phyloP scores from a whole-genome alignment of 2,113 vertebrate genomes.

The Oreochromis aureus region DNA sequence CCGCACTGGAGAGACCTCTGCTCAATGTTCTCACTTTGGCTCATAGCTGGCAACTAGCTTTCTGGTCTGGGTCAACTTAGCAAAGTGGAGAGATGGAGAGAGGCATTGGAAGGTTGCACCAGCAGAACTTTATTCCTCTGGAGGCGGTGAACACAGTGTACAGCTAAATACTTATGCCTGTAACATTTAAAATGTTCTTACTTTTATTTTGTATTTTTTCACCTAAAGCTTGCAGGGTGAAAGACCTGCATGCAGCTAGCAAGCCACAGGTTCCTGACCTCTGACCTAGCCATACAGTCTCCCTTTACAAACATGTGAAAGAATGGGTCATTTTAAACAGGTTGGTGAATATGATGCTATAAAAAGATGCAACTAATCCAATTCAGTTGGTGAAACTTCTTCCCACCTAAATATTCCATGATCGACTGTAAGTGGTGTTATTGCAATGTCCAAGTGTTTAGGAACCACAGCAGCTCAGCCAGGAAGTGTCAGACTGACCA shows the following conservation, averaged over 20 bases:
- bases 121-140: neutral
- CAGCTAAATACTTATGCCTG: neutral
- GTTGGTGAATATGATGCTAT: neutral
- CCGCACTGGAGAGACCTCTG: neutral
- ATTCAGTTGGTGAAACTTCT: neutral
- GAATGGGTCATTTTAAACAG: neutral
- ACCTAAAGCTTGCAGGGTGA: neutral
- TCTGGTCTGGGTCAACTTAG: neutral
- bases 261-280: neutral
- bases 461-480: neutral
- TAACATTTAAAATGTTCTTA: neutral
- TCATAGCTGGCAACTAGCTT: neutral
- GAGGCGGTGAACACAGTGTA: neutral
- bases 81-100: neutral
- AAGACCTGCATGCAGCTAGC: neutral
- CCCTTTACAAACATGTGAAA: neutral
- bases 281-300: neutral
- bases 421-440: neutral
- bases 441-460: neutral
- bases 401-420: neutral
- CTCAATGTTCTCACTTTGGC: neutral
- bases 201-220: neutral
- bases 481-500: neutral
- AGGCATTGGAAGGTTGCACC: neutral
- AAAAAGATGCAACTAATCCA: neutral